Evolutionary conservation across 2,113 vertebrate genomes (phyloP).

Genomic region (Fulica atra): DNA sequence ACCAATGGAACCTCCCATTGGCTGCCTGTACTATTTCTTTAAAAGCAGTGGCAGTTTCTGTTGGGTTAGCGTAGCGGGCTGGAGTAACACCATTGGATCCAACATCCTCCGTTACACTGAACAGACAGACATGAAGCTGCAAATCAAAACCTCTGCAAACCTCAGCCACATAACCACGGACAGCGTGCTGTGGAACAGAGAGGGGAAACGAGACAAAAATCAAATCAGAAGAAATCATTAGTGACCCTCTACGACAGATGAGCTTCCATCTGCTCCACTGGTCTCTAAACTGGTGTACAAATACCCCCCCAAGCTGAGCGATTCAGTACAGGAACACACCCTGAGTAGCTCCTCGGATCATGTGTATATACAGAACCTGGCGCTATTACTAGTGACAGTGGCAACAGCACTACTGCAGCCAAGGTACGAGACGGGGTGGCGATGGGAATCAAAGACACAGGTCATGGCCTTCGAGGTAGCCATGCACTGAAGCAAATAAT

Average conservation of each 20-base stretch:
- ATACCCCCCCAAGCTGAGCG: not conserved
- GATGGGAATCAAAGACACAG: not conserved
- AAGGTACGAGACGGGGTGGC: not conserved
- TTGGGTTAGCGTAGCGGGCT: constrained; percentile 48
- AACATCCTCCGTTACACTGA: constrained; percentile 10
- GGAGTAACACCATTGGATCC: not conserved
- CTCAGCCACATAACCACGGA: constrained; percentile 77
- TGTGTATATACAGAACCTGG: not conserved
- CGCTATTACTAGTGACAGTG: not conserved
- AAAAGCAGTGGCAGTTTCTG: constrained; percentile 55
- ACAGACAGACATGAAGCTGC: constrained; percentile 80
- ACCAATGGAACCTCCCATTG: constrained; percentile 83
- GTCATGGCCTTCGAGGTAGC: not conserved
- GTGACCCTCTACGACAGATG: not conserved
- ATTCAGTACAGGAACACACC: not conserved
- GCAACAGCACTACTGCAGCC: not conserved
- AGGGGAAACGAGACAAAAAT: not conserved
- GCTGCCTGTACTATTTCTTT: constrained; percentile 62
- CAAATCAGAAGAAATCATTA: not conserved
- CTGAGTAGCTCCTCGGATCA: not conserved
- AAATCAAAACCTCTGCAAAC: constrained; percentile 67
- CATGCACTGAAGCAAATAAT: not conserved
- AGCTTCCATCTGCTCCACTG: not conserved
- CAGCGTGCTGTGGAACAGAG: constrained; percentile 25
- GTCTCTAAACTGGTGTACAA: not conserved